Evolutionary conservation across 2,888 invertebrate species (phyloP).

Genomic region (Protophormia terraenovae): DNA sequence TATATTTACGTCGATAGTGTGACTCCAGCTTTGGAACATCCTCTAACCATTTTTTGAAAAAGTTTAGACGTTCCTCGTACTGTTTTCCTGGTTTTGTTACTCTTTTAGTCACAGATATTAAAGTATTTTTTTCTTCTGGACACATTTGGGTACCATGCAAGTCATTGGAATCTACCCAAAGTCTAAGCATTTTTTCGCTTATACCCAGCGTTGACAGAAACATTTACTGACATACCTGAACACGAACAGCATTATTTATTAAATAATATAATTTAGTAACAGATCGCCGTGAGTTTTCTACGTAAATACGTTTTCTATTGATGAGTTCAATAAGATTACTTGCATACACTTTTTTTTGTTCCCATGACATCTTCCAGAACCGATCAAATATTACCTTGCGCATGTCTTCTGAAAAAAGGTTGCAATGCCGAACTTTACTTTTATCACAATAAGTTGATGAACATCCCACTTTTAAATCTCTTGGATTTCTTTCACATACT

Average conservation of each 20-base stretch:
- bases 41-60: constrained; percentile 20
- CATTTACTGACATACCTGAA: constrained; percentile 16
- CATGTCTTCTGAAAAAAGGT: constrained; percentile 36
- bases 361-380: constrained; percentile 49
- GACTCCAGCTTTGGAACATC: constrained; percentile 43
- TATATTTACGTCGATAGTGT: constrained; percentile 32
- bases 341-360: constrained; percentile 24
- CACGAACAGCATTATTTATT: constrained; percentile 2
- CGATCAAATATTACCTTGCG: constrained; percentile 45
- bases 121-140: constrained; percentile 4
- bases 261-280: constrained; percentile 23
- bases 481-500: constrained; percentile 27
- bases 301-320: constrained; percentile 12
- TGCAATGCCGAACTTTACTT: constrained; percentile 33
- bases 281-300: constrained; percentile 29
- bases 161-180: not conserved
- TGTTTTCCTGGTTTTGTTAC: constrained; percentile 5
- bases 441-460: no score
- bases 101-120: not conserved
- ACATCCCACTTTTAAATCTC: no score
- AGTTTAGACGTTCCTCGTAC: not conserved
- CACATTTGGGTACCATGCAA: constrained; percentile 14
- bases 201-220: constrained; percentile 17
- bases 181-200: constrained; percentile 5
- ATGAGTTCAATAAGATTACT: constrained; percentile 23